Evolutionary conservation across 2,888 invertebrate species (phyloP).

Genomic region (Himalopsyche japonica): DNA sequence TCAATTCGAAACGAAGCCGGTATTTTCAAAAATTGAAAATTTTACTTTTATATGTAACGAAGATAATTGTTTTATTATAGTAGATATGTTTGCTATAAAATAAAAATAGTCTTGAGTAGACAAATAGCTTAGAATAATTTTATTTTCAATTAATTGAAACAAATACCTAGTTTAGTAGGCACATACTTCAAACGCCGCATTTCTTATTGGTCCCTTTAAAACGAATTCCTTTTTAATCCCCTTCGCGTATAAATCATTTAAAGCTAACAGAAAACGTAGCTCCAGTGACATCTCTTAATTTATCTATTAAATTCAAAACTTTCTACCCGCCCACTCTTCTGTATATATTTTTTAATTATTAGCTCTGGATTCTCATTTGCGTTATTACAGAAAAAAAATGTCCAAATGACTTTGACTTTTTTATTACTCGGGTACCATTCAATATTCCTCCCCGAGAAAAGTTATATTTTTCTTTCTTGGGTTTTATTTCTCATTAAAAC

Average conservation of each 20-base stretch:
- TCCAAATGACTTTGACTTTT: constrained; percentile 24
- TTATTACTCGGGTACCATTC: constrained; percentile 23
- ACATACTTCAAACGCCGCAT: background rate
- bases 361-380: constrained; percentile 22
- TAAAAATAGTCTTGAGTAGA: background rate
- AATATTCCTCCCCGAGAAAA: constrained; percentile 26
- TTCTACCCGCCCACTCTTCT: constrained; percentile 43
- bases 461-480: constrained; percentile 39
- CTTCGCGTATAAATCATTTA: constrained; percentile 4
- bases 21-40: too few relatives aligned
- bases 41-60: too few relatives aligned
- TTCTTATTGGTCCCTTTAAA: background rate
- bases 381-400: constrained; percentile 27
- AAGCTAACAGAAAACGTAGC: background rate
- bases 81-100: background rate
- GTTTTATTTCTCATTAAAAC: constrained; percentile 41
- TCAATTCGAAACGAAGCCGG: too few relatives aligned
- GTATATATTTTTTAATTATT: constrained; percentile 30
- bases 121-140: background rate
- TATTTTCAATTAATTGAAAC: background rate
- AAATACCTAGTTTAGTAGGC: background rate
- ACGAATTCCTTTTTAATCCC: constrained; percentile 4
- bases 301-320: constrained; percentile 55
- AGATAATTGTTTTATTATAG: too few relatives aligned
- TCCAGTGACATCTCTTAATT: constrained; percentile 44